Base-by-base conservation (phyloP, 2,888 invertebrate species). In the Thymelicus lineola region DNA sequence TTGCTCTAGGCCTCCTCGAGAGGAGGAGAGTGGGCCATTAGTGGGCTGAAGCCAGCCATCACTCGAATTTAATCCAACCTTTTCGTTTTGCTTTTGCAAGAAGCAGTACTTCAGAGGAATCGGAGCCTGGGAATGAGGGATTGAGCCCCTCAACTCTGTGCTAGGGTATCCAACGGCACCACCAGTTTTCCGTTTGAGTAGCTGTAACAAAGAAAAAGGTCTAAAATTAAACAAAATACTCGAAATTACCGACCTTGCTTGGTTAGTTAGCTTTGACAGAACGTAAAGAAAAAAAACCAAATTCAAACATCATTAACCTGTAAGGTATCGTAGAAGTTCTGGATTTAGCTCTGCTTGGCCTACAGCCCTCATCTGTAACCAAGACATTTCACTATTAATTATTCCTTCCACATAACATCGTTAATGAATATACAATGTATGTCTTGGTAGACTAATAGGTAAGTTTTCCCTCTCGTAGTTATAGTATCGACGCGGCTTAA, bases 101-200 rank as follows among this genome's bases (percentile, higher is more conserved):
- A 75, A 89, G 90, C 74, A 90, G 89, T 73, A 87, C 88, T 82
- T 90, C 90, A 72, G 84, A 90, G 82, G 89, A 90, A 82, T 87
- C 90, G 77, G 88, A 91, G 58, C 78, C 80, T 86, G 86, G 85
- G 87, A 82, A 87, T 90, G 84, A 87, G 86, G 86, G 86, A 78
- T 73, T 75, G 72, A 79, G 82, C 88, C 89, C 90, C 91, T 94
- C 92, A 91, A 88, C 91, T 93, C 84, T 91, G 89, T 85, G 94
- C 90, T 92, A 94, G 85, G 94, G 94, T 88, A 94, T 93, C 94
- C 94, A 94, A 72, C 90, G 93, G 94, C 94, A 94, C 94, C 94
- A 94, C 94, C 93, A 94, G 83, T 93, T 94, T 93, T 94, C 94
- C 91, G 89, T 93, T 91, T 86, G 94, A 91, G 93, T 91, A 91